phyloP scores from a whole-genome alignment of 92 coral and sea anemone genomes.

The Muricea muricata region DNA sequence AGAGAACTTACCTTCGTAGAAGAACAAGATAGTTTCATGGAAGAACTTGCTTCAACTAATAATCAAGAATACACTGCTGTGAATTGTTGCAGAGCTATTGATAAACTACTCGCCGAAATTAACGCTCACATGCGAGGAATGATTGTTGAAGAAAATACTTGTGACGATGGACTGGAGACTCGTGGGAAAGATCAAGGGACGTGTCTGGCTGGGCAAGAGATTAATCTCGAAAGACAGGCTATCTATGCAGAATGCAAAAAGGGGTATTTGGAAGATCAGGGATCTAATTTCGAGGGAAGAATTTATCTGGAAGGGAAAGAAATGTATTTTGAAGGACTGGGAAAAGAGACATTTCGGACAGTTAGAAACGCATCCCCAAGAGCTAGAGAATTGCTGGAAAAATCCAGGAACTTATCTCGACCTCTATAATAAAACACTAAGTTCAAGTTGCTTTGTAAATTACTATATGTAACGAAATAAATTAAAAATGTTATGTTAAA shows the following conservation, averaged over 20 bases:
- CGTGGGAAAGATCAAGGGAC: neutral
- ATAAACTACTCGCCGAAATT: neutral
- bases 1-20: neutral
- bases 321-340: neutral
- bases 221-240: neutral
- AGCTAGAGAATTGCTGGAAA: neutral
- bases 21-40: neutral
- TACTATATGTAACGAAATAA: neutral
- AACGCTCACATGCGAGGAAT: neutral
- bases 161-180: constrained; percentile 6
- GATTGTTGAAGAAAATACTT: neutral
- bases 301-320: neutral
- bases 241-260: neutral
- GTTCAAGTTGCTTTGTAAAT: no score
- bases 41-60: neutral
- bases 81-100: neutral
- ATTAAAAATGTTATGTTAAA: neutral
- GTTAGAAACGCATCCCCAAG: neutral
- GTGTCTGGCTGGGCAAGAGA: neutral
- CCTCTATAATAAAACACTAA: no score
- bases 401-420: neutral
- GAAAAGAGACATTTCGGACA: neutral
- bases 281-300: neutral
- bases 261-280: neutral
- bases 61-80: neutral